These are phyloP conservation scores for Balearica regulorum DNA, from an alignment of 2,797 vertebrate species.

Conservation along the genomic window DNA sequence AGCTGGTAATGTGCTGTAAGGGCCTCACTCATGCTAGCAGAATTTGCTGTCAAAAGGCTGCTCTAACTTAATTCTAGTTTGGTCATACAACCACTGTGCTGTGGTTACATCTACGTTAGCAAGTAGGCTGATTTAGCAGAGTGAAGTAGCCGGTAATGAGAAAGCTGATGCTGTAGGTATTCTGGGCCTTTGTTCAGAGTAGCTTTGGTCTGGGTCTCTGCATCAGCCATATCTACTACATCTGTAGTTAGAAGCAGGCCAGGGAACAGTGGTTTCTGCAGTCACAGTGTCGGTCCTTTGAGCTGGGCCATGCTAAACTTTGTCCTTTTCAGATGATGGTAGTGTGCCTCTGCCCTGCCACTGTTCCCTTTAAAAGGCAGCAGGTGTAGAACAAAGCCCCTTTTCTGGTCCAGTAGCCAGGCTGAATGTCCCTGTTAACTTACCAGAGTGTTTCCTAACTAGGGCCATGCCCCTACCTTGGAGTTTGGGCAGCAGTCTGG, in stretches of 20 bases:
- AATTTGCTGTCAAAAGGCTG: background rate
- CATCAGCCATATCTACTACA: background rate
- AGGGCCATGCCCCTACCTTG: background rate
- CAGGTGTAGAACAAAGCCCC: background rate
- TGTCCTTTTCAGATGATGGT: background rate
- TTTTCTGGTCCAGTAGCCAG: background rate
- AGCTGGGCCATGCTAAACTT: background rate
- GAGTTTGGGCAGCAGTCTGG: background rate
- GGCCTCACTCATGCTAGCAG: background rate
- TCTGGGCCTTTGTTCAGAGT: background rate
- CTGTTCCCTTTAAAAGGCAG: background rate
- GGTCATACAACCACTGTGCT: background rate
- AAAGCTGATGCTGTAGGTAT: background rate
- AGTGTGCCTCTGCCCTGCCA: rapidly evolving
- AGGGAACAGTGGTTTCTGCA: background rate
- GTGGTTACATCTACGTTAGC: background rate
- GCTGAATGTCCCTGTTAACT: background rate
- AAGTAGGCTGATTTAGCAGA: background rate
- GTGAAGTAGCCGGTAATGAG: background rate
- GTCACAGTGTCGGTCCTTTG: background rate
- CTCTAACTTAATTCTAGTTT: background rate
- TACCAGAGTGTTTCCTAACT: background rate
- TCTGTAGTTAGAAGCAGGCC: background rate
- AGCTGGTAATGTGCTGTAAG: background rate
- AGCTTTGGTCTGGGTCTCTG: background rate